Conservation (phyloP, 2,888 invertebrate genomes). For the Drosophila pegasa region DNA sequence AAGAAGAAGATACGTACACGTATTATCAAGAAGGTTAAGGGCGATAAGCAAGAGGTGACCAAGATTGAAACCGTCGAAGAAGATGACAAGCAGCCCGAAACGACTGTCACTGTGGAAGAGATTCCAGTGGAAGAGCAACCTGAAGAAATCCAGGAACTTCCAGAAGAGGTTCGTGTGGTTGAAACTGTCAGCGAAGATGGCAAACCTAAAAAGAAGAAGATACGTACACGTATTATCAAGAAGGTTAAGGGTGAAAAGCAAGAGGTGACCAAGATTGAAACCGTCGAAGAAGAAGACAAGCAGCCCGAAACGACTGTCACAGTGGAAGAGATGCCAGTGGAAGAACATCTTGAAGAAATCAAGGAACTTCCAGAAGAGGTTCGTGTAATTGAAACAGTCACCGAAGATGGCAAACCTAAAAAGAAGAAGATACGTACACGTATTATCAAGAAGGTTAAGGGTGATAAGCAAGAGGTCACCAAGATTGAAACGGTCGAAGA, state of each 20-base stretch:
- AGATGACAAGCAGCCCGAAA: too few relatives aligned
- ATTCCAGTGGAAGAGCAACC: too few relatives aligned
- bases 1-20: too few relatives aligned
- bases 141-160: too few relatives aligned
- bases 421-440: conserved; percentile 13
- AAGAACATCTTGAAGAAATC: background rate
- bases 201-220: too few relatives aligned
- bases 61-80: too few relatives aligned
- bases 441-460: conserved; percentile 11
- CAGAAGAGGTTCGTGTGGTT: too few relatives aligned
- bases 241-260: conserved; percentile 4
- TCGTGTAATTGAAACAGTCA: conserved; percentile 3
- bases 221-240: too few relatives aligned
- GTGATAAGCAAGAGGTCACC: conserved; percentile 8
- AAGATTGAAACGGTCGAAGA: conserved; percentile 24
- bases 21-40: too few relatives aligned
- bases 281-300: conserved; percentile 18
- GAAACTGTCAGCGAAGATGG: too few relatives aligned
- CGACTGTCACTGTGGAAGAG: too few relatives aligned
- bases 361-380: conserved; percentile 4
- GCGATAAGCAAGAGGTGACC: too few relatives aligned
- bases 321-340: background rate
- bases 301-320: conserved; percentile 7
- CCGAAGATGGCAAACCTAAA: background rate
- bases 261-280: conserved; percentile 4